These are phyloP conservation scores for Heliconius himera DNA, from an alignment of 1,140 invertebrate genomes.

Conservation along the genomic window DNA sequence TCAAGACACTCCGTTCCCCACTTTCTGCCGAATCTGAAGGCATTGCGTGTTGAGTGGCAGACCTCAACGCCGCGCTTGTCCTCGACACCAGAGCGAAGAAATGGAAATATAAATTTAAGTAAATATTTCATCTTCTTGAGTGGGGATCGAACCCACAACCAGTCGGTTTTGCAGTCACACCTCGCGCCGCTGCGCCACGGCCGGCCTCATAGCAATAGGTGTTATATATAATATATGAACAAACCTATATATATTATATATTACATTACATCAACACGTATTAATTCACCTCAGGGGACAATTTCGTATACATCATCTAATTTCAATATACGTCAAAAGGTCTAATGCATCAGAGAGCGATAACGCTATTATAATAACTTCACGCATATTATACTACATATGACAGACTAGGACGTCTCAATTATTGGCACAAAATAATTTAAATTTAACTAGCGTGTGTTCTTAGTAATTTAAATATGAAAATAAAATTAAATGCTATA, in stretches of 20 bases:
- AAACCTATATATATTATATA: too few relatives aligned
- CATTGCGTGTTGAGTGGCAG: too few relatives aligned
- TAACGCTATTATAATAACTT: slow-evolving; percentile 1
- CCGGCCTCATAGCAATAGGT: too few relatives aligned
- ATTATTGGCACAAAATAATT: neutral
- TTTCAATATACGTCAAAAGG: slow-evolving; percentile 10
- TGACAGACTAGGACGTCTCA: neutral
- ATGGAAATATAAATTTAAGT: too few relatives aligned
- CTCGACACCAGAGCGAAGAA: too few relatives aligned
- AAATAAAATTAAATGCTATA: neutral
- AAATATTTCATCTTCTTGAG: too few relatives aligned
- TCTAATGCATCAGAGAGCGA: neutral
- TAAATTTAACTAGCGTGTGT: neutral
- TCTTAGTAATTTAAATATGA: neutral
- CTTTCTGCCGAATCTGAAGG: too few relatives aligned
- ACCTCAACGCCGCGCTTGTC: too few relatives aligned
- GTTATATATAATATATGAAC: neutral
- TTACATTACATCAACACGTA: neutral
- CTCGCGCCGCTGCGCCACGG: too few relatives aligned
- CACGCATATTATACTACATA: neutral
- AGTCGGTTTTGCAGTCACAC: too few relatives aligned
- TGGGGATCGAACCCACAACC: too few relatives aligned
- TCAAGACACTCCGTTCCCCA: too few relatives aligned
- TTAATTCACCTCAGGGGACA: neutral
- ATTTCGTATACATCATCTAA: neutral